Conservation (phyloP, 92 coral and sea anemone genomes). For the Nematostella vectensis region DNA sequence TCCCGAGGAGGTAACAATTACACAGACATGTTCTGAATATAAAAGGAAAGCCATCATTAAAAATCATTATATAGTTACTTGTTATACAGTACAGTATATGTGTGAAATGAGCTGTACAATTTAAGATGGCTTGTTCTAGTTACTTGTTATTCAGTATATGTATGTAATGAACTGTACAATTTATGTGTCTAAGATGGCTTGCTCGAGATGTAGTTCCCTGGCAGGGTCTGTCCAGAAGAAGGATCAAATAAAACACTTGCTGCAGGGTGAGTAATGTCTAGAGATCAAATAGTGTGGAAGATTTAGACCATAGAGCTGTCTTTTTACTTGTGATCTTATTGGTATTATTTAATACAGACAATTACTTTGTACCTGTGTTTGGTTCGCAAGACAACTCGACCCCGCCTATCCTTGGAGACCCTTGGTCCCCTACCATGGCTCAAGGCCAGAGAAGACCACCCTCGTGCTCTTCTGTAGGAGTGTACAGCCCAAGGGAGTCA, state of each 20-base stretch:
- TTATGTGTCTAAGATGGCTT: slow-evolving; percentile 14
- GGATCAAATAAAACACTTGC: slow-evolving; percentile 18
- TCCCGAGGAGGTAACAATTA: slow-evolving; percentile 60
- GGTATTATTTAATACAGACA: no score
- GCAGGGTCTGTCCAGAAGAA: slow-evolving; percentile 12
- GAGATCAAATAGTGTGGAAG: no score
- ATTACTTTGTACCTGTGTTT: slow-evolving; percentile 72
- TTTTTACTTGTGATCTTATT: no score
- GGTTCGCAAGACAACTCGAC: slow-evolving; percentile 75
- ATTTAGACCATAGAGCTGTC: no score
- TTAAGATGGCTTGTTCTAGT: no score
- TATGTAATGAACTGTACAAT: no score
- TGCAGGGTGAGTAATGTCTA: slow-evolving; percentile 30
- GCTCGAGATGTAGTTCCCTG: slow-evolving; percentile 28
- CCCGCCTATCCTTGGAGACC: slow-evolving; percentile 67
- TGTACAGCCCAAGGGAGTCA: slow-evolving; percentile 52
- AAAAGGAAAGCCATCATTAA: no score
- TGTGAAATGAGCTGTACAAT: no score
- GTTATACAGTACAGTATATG: no score
- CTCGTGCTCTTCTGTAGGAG: slow-evolving; percentile 8
- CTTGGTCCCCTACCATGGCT: slow-evolving; percentile 74
- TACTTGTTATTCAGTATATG: no score
- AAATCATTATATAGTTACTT: no score
- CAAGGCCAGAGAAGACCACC: slow-evolving; percentile 18
- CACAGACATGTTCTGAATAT: not conserved